Base-by-base conservation (phyloP, 2,797 vertebrate genomes). In the Hypotaenidia philippensis region DNA sequence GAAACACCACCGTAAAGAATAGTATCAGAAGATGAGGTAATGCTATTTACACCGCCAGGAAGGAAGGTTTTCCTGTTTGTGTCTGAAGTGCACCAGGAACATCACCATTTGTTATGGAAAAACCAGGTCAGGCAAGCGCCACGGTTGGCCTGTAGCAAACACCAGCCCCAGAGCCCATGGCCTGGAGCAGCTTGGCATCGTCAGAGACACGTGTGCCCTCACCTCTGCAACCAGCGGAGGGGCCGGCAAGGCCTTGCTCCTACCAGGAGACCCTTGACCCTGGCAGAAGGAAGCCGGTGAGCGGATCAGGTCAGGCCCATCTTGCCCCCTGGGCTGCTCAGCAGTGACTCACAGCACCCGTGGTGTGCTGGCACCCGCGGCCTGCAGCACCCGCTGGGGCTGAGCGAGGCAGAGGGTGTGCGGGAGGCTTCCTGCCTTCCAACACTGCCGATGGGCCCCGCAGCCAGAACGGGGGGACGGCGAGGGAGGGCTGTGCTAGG, bases 21-120 rank as follows among this genome's bases (percentile, higher is more conserved):
- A 20, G 27, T 9, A 18, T 31, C 80, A 83, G 66, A 50, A 71
- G 75, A 40, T 89, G 89, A 91, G 94, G 91, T 89, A 14, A 91
- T 50, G 81, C 14, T 49, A 9, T 68, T 87, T 52, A 82, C 40
- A 8, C 0, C 1, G 9, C 19, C 60, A 9, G 21, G 93, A 80
- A 93, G 83, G 89, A 91, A 91, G 66, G 69, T 93, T 94, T 95
- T 93, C 91, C 95, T 96, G 87, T 93, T 74, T 91, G 93, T 83
- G 82, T 52, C 79, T 78, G 52, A 20, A 27, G 44, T 4, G 3
- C 5, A 10, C 36, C 1, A 6, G 61, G 65, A 76, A 41, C n/a
- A 11, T 45, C 70, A 60, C 55, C 50, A 2, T 2, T n/a, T 20
- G 56, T 4, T 5, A 2, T 6, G 70, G 78, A 61, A 74, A 81